Conservation (phyloP, 2,797 vertebrate species). For the Notolepis coatsorum region DNA sequence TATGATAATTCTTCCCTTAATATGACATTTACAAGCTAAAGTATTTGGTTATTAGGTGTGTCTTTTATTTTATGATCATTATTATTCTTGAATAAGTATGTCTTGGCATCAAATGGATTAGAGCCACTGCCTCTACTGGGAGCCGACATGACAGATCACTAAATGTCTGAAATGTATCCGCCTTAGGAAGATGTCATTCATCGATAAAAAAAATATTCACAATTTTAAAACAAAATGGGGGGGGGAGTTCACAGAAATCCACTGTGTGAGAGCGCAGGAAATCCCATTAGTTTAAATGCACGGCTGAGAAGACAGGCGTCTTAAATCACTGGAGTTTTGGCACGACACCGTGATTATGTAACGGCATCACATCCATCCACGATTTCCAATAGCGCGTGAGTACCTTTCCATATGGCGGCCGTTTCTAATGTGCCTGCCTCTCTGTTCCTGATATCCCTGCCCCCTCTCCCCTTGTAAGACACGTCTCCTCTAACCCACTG, state of each 20-base stretch:
- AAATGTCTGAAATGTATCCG: neutral
- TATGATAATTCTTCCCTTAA: too few relatives aligned
- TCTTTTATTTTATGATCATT: too few relatives aligned
- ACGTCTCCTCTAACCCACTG: slow-evolving; percentile 33
- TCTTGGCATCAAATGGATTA: too few relatives aligned
- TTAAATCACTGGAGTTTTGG: slow-evolving; percentile 34
- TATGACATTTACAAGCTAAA: too few relatives aligned
- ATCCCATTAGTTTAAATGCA: slow-evolving; percentile 32
- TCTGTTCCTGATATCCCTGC: slow-evolving; percentile 27
- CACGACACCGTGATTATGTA: slow-evolving; percentile 38
- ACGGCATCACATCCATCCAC: slow-evolving; percentile 36
- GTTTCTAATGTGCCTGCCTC: slow-evolving; percentile 18
- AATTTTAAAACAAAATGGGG: slow-evolving; percentile 5
- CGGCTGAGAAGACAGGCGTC: slow-evolving; percentile 26
- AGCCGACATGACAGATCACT: neutral
- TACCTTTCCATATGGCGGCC: slow-evolving; percentile 58
- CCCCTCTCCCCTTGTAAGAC: slow-evolving; percentile 65
- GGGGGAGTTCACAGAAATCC: neutral
- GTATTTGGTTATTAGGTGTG: too few relatives aligned
- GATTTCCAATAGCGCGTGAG: slow-evolving; percentile 52
- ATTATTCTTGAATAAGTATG: too few relatives aligned
- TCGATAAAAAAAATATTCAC: neutral
- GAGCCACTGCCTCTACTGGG: too few relatives aligned
- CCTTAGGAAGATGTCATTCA: neutral
- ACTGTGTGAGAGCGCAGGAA: slow-evolving; percentile 12